Evolutionary conservation across 2,797 vertebrate species (phyloP).

Genomic region (Hephaestus fuliginosus): DNA sequence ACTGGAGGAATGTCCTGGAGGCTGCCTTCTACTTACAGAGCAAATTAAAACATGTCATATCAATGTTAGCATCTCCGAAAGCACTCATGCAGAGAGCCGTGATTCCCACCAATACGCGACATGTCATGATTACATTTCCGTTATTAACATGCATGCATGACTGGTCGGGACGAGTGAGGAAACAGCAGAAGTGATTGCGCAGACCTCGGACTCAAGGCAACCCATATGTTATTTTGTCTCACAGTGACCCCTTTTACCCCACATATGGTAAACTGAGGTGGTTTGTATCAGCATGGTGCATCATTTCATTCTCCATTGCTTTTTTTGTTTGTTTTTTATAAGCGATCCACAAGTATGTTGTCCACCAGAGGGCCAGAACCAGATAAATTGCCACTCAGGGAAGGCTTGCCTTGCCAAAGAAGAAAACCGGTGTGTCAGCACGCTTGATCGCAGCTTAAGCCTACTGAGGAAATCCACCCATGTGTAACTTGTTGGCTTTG

Average conservation of each 20-base stretch:
- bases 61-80: slow-evolving; percentile 46
- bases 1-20: slow-evolving; percentile 54
- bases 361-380: background rate
- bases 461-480: slow-evolving; percentile 27
- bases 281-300: background rate
- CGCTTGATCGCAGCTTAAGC: slow-evolving; percentile 25
- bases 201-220: slow-evolving; percentile 11
- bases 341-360: background rate
- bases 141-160: slow-evolving; percentile 48
- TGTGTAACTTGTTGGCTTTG: slow-evolving; percentile 48
- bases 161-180: slow-evolving; percentile 24
- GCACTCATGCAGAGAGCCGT: slow-evolving; percentile 55
- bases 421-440: slow-evolving; percentile 17
- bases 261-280: background rate
- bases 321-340: background rate
- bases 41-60: slow-evolving; percentile 73
- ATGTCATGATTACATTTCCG: slow-evolving; percentile 40
- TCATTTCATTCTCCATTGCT: background rate
- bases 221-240: background rate
- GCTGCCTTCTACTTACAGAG: slow-evolving; percentile 42
- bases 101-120: slow-evolving; percentile 47
- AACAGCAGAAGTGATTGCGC: slow-evolving; percentile 1
- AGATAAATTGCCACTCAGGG: slow-evolving; percentile 7
- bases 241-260: background rate
- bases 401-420: background rate